These are phyloP conservation scores for Phania funesta DNA, from an alignment of 2,888 invertebrate species.

Conservation along the genomic window DNA sequence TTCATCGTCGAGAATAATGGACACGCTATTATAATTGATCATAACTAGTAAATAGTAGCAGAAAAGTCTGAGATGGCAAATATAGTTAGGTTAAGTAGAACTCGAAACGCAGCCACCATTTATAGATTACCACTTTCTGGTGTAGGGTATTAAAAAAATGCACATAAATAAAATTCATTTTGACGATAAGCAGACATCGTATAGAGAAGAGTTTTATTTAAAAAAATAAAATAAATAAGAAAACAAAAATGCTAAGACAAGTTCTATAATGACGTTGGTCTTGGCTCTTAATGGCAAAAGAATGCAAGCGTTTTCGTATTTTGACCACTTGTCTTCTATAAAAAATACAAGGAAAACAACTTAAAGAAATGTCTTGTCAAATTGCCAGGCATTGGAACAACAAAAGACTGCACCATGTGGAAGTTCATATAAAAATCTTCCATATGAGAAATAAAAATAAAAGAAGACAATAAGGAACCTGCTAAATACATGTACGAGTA, in stretches of 20 bases:
- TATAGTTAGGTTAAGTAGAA: no score
- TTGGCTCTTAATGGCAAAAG: slow-evolving; percentile 5
- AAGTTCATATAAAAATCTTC: slow-evolving; percentile 39
- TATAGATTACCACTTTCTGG: background rate
- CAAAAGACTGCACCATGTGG: slow-evolving; percentile 4
- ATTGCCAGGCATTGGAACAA: slow-evolving; percentile 46
- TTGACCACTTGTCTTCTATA: slow-evolving; percentile 57
- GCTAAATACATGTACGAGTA: slow-evolving; percentile 65
- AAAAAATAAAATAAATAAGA: background rate
- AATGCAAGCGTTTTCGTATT: slow-evolving; percentile 13
- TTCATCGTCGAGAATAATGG: no score
- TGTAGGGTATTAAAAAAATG: slow-evolving; percentile 16
- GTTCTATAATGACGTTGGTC: slow-evolving; percentile 20
- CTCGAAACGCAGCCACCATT: no score
- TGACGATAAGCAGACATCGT: slow-evolving; percentile 19
- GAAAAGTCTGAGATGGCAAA: no score
- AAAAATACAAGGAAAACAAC: slow-evolving; percentile 1
- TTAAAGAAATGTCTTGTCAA: slow-evolving; percentile 59
- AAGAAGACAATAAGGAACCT: slow-evolving; percentile 64
- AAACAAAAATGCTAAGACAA: slow-evolving; percentile 9
- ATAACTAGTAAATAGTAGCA: no score
- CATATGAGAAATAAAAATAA: slow-evolving; percentile 22
- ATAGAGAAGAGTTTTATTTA: background rate
- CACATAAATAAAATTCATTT: slow-evolving; percentile 11
- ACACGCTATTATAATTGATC: no score